Evolutionary conservation across 2,113 vertebrate species (phyloP).

Genomic region (Trematomus loennbergii): DNA sequence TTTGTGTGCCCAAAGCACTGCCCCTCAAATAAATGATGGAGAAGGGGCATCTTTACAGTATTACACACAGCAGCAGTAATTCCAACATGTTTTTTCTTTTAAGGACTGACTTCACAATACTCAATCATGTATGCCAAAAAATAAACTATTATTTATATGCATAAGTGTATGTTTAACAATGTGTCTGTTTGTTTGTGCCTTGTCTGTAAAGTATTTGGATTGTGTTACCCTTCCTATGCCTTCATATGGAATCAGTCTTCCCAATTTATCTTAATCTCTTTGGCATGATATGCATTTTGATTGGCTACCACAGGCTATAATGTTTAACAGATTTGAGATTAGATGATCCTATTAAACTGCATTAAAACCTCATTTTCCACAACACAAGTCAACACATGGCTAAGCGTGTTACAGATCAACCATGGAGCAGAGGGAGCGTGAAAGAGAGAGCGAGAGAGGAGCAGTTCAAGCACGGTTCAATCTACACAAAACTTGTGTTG

Average conservation of each 20-base stretch:
- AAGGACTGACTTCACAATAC: not conserved
- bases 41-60: too few species aligned
- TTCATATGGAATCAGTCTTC: slow-evolving; percentile 28
- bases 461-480: not conserved
- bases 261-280: slow-evolving; percentile 64
- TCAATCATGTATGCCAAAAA: not conserved
- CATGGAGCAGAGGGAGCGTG: not conserved
- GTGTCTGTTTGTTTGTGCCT: not conserved
- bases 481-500: not conserved
- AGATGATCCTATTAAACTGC: slow-evolving; percentile 69
- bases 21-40: too few species aligned
- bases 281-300: slow-evolving; percentile 51
- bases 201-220: not conserved
- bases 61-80: not conserved
- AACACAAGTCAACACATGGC: slow-evolving; percentile 53
- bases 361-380: slow-evolving; percentile 51
- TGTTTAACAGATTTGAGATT: slow-evolving; percentile 69
- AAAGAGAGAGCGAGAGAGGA: not conserved
- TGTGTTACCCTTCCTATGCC: not conserved
- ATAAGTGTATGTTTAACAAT: not conserved
- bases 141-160: not conserved
- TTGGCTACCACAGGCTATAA: slow-evolving; percentile 60
- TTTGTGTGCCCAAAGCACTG: not conserved
- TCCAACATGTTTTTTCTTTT: not conserved
- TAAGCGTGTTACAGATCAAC: slow-evolving; percentile 34